These are phyloP conservation scores for Loripinus fragilis DNA, from an alignment of 2,888 invertebrate species.

Conservation along the genomic window DNA sequence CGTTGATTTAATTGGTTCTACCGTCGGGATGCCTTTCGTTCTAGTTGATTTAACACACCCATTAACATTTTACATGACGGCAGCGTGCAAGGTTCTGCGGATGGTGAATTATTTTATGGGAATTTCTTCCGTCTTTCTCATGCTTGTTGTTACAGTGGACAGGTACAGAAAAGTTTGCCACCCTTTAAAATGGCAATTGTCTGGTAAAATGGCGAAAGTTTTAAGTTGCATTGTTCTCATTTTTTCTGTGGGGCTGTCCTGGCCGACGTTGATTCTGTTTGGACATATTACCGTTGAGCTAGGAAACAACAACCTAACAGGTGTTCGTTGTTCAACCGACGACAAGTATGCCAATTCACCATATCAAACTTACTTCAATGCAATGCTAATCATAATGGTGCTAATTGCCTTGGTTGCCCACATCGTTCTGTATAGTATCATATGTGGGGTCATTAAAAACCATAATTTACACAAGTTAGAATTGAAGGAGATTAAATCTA, in stretches of 20 bases:
- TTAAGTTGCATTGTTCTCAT: slow-evolving; percentile 32
- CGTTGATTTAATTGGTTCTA: slow-evolving; percentile 52
- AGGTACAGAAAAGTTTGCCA: slow-evolving; percentile 70
- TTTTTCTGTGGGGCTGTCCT: slow-evolving; percentile 51
- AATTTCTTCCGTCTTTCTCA: slow-evolving; percentile 34
- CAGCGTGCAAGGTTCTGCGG: slow-evolving; percentile 54
- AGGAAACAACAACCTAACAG: slow-evolving; percentile 48
- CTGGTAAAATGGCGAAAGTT: slow-evolving; percentile 49
- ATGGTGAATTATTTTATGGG: slow-evolving; percentile 55
- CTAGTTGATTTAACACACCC: slow-evolving; percentile 54
- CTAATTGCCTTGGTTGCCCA: slow-evolving; percentile 49
- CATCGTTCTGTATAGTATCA: slow-evolving; percentile 60
- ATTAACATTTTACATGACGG: slow-evolving; percentile 44
- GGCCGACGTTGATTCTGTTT: slow-evolving; percentile 68
- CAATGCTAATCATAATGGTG: slow-evolving; percentile 59
- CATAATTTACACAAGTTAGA: slow-evolving; percentile 18
- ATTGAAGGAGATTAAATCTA: background rate
- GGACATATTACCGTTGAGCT: slow-evolving; percentile 63
- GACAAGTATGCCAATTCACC: slow-evolving; percentile 54
- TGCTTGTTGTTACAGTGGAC: slow-evolving; percentile 52
- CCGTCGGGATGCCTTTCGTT: slow-evolving; percentile 60
- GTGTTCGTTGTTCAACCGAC: slow-evolving; percentile 65
- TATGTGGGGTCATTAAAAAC: slow-evolving; percentile 46
- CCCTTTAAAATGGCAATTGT: slow-evolving; percentile 66
- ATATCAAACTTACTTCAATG: slow-evolving; percentile 64